Percentiles rank a stretch among this genome's conserved stretches.
Conservation (phyloP, 1,140 invertebrate species). For the Aphelenchoides besseyi region DNA sequence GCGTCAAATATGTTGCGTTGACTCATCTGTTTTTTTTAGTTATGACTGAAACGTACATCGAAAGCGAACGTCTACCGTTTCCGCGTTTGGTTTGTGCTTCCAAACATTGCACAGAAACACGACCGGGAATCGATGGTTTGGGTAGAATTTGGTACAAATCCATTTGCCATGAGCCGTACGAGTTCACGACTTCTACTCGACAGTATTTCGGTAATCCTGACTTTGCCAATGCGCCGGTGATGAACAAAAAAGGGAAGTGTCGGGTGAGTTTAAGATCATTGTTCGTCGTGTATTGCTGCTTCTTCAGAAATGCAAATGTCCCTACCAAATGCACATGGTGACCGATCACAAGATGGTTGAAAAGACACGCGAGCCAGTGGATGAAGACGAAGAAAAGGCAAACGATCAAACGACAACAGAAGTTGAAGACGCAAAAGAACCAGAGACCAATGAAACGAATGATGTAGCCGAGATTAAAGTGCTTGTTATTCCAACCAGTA, state of each 20-base stretch:
- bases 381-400: background rate
- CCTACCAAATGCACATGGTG: background rate
- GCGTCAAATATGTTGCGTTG: no score
- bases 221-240: background rate
- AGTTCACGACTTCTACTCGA: background rate
- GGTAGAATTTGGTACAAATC: background rate
- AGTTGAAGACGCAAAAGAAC: background rate
- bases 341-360: background rate
- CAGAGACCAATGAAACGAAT: background rate
- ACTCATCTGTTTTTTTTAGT: background rate
- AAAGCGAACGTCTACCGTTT: background rate
- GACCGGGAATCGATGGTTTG: background rate
- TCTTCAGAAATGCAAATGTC: background rate
- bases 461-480: background rate
- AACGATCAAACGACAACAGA: no score
- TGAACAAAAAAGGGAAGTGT: background rate
- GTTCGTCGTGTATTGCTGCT: no score
- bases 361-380: background rate
- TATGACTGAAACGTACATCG: background rate
- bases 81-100: background rate
- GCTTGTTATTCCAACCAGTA: background rate
- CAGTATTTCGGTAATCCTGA: background rate
- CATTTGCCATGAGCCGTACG: background rate
- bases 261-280: background rate
- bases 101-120: background rate